Percentiles rank a stretch among this genome's conserved stretches.
Evolutionary conservation across 2,888 invertebrate genomes (phyloP).

Genomic region (Aphodius sticticus): DNA sequence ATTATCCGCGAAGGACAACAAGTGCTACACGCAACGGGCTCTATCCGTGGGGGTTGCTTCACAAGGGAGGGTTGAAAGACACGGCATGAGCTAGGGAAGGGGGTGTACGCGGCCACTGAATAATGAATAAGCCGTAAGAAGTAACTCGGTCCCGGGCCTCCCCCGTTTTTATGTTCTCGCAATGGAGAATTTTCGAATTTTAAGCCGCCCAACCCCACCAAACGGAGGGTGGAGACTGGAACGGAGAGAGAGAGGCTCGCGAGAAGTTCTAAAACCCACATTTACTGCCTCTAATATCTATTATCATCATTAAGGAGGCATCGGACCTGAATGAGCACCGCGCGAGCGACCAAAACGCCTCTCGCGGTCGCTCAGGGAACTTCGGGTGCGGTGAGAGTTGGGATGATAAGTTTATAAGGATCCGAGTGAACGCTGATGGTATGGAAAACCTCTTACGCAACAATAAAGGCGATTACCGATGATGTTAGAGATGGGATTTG

Average conservation of each 20-base stretch:
- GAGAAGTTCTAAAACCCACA: slow-evolving; percentile 34
- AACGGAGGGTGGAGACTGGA: slow-evolving; percentile 23
- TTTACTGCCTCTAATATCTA: slow-evolving; percentile 36
- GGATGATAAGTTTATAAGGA: not conserved
- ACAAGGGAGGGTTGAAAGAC: slow-evolving; percentile 4
- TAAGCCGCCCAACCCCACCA: slow-evolving; percentile 45
- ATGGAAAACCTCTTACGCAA: slow-evolving; percentile 17
- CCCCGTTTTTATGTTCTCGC: slow-evolving; percentile 50
- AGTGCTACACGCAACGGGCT: not conserved
- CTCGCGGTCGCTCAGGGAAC: not conserved
- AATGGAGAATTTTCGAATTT: slow-evolving; percentile 55
- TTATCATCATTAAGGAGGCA: slow-evolving; percentile 32
- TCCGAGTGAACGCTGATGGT: not conserved
- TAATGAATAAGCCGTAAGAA: slow-evolving; percentile 62
- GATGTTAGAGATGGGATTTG: slow-evolving; percentile 23
- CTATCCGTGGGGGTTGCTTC: not conserved
- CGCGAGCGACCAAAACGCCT: not conserved
- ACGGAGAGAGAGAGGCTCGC: slow-evolving; percentile 27
- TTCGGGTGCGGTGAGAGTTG: not conserved
- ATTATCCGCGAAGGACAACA: not conserved
- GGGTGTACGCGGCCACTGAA: slow-evolving; percentile 51
- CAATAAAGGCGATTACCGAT: slow-evolving; percentile 30
- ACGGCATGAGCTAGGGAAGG: not conserved
- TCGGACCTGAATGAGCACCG: slow-evolving; percentile 16
- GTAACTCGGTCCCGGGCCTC: slow-evolving; percentile 57